Base-by-base conservation (phyloP, 2,888 invertebrate genomes). In the Meloe dianella region DNA sequence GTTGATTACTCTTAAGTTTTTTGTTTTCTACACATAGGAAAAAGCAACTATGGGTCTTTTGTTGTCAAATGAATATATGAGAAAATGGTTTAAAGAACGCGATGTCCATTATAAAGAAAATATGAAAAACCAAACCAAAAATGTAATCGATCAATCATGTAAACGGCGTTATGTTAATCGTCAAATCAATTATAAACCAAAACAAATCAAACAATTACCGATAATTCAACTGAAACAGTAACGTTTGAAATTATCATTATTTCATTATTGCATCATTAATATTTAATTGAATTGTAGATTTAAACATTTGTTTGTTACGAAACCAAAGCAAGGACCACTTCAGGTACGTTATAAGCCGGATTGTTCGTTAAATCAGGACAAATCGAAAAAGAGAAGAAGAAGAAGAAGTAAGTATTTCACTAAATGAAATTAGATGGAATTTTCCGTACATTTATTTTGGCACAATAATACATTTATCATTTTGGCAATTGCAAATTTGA, bases 31-130 rank as follows among this genome's bases (percentile, higher is more conserved):
- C 32, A 59, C 71, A 59, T 57, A 80, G 80, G 77, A 75, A 57
- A 69, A 70, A 57, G 67, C 60, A 12, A 74, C 81, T 51, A 84
- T 89, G 76, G 83, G 81, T 73, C 86, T 84, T 79, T 76, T 88
- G 56, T 74, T 89, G 73, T 86, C 86, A 1, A 84, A 87, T 71
- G 88, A 89, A 77, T 89, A 89, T 77, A 85, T 86, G 74, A 82
- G 88, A 71, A 85, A 86, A 82, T 89, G 88, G 88, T 66, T 87
- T n/a, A 83, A 85, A 41, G 88, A 89, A 81, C 81, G 86, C 65
- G 85, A 85, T 54, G 77, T 80, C 38, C 88, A 87, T 84, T 85
- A 86, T 71, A 86, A 86, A 75, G 84, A 86, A 47, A 86, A 86
- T 80, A 88, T 87, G 72, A 85, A 86, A 5, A 86, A 86, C 77